Evolutionary conservation across 2,113 vertebrate genomes (phyloP), one percentile per base, ranked within the genome.

Genomic region (Alligator sinensis): DNA sequence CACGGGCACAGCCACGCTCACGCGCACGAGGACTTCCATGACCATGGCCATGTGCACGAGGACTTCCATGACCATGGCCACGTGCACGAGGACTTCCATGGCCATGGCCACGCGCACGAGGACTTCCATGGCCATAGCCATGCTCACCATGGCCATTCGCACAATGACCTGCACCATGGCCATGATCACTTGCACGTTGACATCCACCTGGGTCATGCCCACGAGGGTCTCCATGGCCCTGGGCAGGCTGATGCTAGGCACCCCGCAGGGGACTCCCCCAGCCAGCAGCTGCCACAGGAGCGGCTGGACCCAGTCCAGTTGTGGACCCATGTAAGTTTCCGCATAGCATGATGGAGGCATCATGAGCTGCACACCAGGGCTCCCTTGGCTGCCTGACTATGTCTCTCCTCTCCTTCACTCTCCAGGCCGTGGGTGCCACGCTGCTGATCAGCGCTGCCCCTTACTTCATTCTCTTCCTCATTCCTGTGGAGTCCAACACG

Each of bases 381-480:
- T 38, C 11, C 11, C 6, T 18, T 21, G 11, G 14, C 68, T 21
- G 19, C 30, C 17, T 70, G 68, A 72, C 16, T 11, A 21, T 24
- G 10, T 72, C 68, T 72, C n/a, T 12, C 9, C 2, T 90, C 59
- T 54, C 55, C n/a, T n/a, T 82, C 59, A 60, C 78, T 79, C 80
- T 18, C 5, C 91, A 99, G 99, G 99, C 99, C 2, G 77, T 99
- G 7, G 98, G 98, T 14, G 99, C 99, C 79, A 99, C 99, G 1
- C 95, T 99, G 92, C 97, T 99, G 59, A 99, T 99, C 97, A 99
- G 98, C 3, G 98, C 98, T 0, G 99, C 98, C 15, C 99, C 99
- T 1, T 99, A 99, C 98, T 97, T 99, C 75, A 98, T 99, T 88
- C 98, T 99, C 78, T 99, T 99, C 92, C 98, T 99, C 88, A 98